Evolutionary conservation across 1,140 invertebrate genomes (phyloP).

Genomic region (Apis florea): DNA sequence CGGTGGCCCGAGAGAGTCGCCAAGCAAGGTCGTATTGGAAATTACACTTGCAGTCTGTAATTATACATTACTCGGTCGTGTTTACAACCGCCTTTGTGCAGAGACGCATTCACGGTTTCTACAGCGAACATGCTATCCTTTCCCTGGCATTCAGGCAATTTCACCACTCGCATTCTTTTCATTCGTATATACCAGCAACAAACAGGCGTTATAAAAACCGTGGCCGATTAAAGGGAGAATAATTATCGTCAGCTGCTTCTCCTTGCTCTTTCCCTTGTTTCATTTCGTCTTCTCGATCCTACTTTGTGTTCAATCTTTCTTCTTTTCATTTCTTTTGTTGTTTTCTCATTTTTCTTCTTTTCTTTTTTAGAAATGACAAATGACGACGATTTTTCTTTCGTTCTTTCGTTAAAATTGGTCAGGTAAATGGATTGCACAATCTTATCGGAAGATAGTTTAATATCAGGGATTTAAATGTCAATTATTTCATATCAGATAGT

Average conservation of each 20-base stretch:
- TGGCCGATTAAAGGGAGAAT: slow-evolving; percentile 28
- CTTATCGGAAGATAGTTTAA: neutral
- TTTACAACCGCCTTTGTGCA: slow-evolving; percentile 27
- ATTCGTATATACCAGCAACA: neutral
- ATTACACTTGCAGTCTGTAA: slow-evolving; percentile 32
- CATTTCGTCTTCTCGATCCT: neutral
- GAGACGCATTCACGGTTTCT: slow-evolving; percentile 25
- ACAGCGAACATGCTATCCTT: slow-evolving; percentile 12
- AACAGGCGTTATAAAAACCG: neutral
- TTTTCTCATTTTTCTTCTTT: neutral
- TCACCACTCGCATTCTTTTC: slow-evolving; percentile 25
- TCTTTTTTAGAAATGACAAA: neutral
- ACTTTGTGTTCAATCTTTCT: neutral
- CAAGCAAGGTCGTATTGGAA: slow-evolving; percentile 38
- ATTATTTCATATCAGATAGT: neutral
- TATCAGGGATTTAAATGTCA: neutral
- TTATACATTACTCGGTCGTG: slow-evolving; percentile 35
- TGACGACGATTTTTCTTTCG: neutral
- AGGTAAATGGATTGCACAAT: neutral
- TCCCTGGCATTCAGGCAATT: slow-evolving; percentile 16
- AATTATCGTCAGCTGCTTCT: slow-evolving; percentile 10
- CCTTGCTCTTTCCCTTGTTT: neutral
- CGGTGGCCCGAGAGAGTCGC: neutral
- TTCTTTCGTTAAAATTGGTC: neutral
- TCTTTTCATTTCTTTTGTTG: neutral